Percentiles rank a stretch among this genome's conserved stretches.
These are phyloP conservation scores for Dynastes hyllus DNA, from an alignment of 2,888 invertebrate genomes.

Conservation along the genomic window DNA sequence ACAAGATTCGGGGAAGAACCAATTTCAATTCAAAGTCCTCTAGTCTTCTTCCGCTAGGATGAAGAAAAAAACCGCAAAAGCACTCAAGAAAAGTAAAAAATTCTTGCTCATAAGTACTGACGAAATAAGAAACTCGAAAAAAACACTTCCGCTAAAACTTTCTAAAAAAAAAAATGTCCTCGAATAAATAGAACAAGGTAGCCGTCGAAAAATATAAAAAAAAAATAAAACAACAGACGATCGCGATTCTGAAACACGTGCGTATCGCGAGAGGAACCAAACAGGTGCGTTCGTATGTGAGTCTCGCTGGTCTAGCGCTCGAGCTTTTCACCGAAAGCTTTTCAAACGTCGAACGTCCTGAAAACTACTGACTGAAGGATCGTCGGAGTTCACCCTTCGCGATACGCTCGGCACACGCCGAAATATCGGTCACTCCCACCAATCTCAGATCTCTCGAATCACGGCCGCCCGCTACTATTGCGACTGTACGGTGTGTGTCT, in stretches of 20 bases:
- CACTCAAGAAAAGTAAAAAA: slow-evolving; percentile 1
- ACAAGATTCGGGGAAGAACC: neutral
- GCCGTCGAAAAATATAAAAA: neutral
- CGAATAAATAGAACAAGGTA: too few species aligned
- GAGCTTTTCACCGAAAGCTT: slow-evolving; percentile 8
- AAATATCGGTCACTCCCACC: slow-evolving; percentile 42
- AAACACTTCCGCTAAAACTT: neutral
- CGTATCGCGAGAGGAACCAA: neutral
- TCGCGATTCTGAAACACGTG: neutral
- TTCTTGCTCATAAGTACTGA: neutral
- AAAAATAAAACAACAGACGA: neutral
- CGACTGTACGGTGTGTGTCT: too few species aligned
- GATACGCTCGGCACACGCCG: neutral
- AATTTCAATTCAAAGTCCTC: neutral
- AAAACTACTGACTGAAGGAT: slow-evolving; percentile 44
- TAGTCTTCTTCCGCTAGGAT: neutral
- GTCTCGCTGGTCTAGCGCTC: neutral
- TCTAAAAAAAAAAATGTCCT: neutral
- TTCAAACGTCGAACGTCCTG: slow-evolving; percentile 36
- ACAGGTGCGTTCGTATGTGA: neutral
- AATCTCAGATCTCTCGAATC: slow-evolving; percentile 26
- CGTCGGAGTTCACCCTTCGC: slow-evolving; percentile 18
- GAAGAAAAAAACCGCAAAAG: slow-evolving; percentile 7
- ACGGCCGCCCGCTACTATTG: slow-evolving; percentile 31
- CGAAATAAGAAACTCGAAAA: neutral